phyloP scores from a whole-genome alignment of 2,113 vertebrate genomes.

The Triplophysa siluroides region DNA sequence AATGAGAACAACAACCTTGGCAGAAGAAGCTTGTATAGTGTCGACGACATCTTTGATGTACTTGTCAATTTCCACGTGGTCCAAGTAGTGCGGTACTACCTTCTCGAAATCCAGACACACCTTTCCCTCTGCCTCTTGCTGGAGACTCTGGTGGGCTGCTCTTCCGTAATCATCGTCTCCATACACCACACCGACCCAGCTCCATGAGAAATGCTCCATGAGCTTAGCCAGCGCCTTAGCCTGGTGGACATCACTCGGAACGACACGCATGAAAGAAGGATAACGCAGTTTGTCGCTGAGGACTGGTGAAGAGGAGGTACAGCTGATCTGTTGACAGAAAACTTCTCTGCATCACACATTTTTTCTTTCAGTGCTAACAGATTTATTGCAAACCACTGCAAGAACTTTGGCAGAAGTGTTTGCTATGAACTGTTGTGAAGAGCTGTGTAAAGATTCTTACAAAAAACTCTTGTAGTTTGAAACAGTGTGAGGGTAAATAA shows the following conservation, averaged over 20 bases:
- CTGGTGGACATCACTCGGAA: constrained; percentile 71
- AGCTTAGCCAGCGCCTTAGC: constrained; percentile 64
- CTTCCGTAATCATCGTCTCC: constrained; percentile 70
- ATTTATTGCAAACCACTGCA: too few species aligned
- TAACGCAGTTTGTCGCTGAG: constrained; percentile 67
- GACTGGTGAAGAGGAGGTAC: constrained; percentile 59
- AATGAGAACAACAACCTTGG: constrained; percentile 67
- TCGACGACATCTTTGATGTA: constrained; percentile 45
- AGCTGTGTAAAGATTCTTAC: too few species aligned
- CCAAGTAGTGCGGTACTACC: constrained; percentile 56
- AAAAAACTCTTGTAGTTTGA: too few species aligned
- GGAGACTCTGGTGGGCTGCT: constrained; percentile 63
- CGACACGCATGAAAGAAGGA: constrained; percentile 67
- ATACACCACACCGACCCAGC: constrained; percentile 70
- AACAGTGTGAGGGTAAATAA: too few species aligned
- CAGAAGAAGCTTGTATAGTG: constrained; percentile 53
- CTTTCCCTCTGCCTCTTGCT: constrained; percentile 35
- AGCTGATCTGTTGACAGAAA: constrained; percentile 62
- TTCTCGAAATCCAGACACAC: constrained; percentile 66
- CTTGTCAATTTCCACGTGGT: not conserved
- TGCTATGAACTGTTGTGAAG: too few species aligned
- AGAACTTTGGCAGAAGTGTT: too few species aligned
- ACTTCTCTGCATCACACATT: not conserved
- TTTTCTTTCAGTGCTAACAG: not conserved
- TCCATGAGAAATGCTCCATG: constrained; percentile 63